phyloP scores from a whole-genome alignment of 2,797 vertebrate species.

The Sebastes iracundus region DNA sequence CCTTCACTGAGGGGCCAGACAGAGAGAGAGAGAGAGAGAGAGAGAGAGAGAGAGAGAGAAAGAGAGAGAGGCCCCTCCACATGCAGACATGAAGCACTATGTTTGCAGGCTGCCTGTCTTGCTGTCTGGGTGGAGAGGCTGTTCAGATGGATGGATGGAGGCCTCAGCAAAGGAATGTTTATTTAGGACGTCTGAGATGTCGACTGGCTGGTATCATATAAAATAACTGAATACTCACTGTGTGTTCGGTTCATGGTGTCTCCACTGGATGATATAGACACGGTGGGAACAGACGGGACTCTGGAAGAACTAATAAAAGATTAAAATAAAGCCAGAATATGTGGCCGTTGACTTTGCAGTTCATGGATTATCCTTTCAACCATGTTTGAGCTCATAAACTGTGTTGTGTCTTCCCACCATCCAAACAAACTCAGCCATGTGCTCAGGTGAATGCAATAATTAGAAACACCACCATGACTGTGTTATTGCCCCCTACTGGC shows the following conservation, averaged over 20 bases:
- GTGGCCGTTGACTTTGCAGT: too few species aligned
- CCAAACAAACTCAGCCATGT: not conserved
- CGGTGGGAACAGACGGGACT: too few species aligned
- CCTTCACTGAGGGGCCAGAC: not conserved
- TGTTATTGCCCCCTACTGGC: constrained; percentile 4
- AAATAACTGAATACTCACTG: not conserved
- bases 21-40: not conserved
- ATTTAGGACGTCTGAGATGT: not conserved
- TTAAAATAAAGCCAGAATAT: not conserved
- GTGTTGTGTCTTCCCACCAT: not conserved
- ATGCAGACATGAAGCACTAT: not conserved
- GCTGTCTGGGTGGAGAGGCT: constrained; percentile 22
- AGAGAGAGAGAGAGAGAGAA: too few species aligned
- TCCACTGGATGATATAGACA: not conserved
- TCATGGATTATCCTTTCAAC: not conserved
- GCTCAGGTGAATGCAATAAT: not conserved
- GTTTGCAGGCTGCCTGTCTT: constrained; percentile 1
- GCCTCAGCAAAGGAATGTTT: not conserved
- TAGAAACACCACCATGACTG: not conserved
- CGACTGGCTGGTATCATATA: not conserved
- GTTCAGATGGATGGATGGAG: constrained; percentile 2
- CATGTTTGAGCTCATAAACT: too few species aligned
- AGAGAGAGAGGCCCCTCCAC: constrained; percentile 1
- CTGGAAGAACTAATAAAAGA: not conserved
- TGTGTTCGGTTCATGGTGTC: not conserved